These are phyloP conservation scores for Heliconius hewitsoni DNA, from an alignment of 1,140 invertebrate species.

Conservation along the genomic window DNA sequence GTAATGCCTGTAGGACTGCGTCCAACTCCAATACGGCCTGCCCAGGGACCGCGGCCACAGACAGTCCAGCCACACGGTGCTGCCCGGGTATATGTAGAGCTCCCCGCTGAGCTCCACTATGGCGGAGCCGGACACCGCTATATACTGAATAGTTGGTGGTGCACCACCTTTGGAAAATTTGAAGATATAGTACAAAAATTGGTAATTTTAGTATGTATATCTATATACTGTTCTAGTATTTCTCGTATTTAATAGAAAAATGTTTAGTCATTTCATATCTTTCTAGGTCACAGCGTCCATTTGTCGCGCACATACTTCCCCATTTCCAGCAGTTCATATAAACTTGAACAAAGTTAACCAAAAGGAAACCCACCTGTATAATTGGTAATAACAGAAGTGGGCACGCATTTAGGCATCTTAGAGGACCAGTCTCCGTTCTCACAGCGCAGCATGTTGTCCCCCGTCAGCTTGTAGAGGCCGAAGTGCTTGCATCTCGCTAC, in stretches of 20 bases:
- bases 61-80: slow-evolving; percentile 92
- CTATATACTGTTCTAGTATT: too few relatives aligned
- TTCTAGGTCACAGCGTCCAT: too few relatives aligned
- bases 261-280: too few relatives aligned
- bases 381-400: slow-evolving; percentile 25
- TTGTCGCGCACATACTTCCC: too few relatives aligned
- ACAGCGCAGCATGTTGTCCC: slow-evolving; percentile 85
- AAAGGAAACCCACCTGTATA: slow-evolving; percentile 8
- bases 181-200: too few relatives aligned
- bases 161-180: slow-evolving; percentile 84
- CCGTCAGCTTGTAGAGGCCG: slow-evolving; percentile 90
- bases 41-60: slow-evolving; percentile 88
- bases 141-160: slow-evolving; percentile 91
- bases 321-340: too few relatives aligned
- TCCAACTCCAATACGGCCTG: slow-evolving; percentile 95
- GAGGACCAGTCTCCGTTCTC: slow-evolving; percentile 90
- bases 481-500: slow-evolving; percentile 88
- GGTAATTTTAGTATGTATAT: too few relatives aligned
- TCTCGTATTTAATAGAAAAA: too few relatives aligned
- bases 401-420: slow-evolving; percentile 87
- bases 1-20: slow-evolving; percentile 87
- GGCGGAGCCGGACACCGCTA: slow-evolving; percentile 89
- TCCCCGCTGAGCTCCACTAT: slow-evolving; percentile 89
- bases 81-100: slow-evolving; percentile 90
- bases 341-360: too few relatives aligned